Base-by-base conservation (phyloP, 2,113 vertebrate genomes). In the Aix galericulata region DNA sequence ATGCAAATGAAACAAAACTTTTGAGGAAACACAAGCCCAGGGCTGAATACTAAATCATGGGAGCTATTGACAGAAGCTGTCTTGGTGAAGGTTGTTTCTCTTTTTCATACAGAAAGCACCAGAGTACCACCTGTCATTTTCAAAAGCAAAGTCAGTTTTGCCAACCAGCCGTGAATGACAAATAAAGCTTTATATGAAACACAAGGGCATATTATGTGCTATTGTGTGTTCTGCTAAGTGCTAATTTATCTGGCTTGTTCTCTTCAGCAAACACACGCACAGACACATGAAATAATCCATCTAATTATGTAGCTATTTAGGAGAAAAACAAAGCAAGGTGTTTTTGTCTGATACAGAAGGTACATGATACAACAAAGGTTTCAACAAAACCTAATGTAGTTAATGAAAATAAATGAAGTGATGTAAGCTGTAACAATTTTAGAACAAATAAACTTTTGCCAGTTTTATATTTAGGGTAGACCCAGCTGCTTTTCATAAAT, bases 201-300 rank as follows among this genome's bases (percentile, higher is more conserved):
- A 98, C 98, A 98, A 98, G 98, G 97, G 96, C 97, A 98, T 97
- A 98, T 98, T 98, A 98, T 98, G 97, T 94, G 97, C 97, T 97
- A 98, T 98, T 98, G 98, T 98, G 98, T 95, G 95, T 96, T 97
- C 97, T 96, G 97, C 97, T 98, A 98, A 98, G 98, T 98, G 98
- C 98, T 98, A 98, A 98, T 98, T 98, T 98, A 98, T 98, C 98
- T 98, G 98, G 98, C 98, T 98, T 98, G 97, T 97, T 98, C 98
- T 98, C 97, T 96, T 98, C 97, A 97, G 98, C 97, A 98, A 98
- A 98, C 97, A 98, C 97, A 98, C 80, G 94, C 97, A 95, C 96
- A 98, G 98, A 98, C 97, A 98, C 97, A 97, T 95, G 97, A 98
- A 98, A 98, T 98, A 98, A 98, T 98, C 98, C 98, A 96, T 95